phyloP scores from a whole-genome alignment of 2,888 invertebrate species.

The Synergus laeviventris region DNA sequence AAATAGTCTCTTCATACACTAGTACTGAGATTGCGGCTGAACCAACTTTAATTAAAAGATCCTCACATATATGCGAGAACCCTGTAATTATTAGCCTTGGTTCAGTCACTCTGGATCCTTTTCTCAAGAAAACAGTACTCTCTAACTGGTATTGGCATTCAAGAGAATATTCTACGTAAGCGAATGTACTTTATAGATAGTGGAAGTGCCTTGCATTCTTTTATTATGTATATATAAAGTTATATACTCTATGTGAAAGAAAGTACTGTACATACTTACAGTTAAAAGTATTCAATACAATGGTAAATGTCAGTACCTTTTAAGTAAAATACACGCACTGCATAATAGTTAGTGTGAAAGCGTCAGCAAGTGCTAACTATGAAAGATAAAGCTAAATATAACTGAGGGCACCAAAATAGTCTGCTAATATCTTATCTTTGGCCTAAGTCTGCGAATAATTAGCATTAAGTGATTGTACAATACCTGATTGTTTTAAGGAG shows the following conservation, averaged over 20 bases:
- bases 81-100: too few species aligned
- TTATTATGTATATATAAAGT: neutral
- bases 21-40: too few species aligned
- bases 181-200: neutral
- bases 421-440: constrained; percentile 68
- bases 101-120: too few species aligned
- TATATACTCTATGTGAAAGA: constrained; percentile 8
- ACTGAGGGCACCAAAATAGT: constrained; percentile 75
- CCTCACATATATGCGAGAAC: neutral
- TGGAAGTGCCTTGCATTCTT: constrained; percentile 35
- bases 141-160: constrained; percentile 15
- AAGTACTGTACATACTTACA: constrained; percentile 38
- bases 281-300: constrained; percentile 1
- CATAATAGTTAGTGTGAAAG: constrained; percentile 73
- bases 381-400: constrained; percentile 77
- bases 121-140: neutral
- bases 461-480: constrained; percentile 51
- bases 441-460: constrained; percentile 59
- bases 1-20: neutral
- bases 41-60: neutral
- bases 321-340: constrained; percentile 71
- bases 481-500: constrained; percentile 69
- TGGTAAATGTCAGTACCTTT: constrained; percentile 57
- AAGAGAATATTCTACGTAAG: constrained; percentile 3
- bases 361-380: constrained; percentile 76